phyloP scores from a whole-genome alignment of 2,113 vertebrate species.

The Pseudorhombus dupliciocellatus region DNA sequence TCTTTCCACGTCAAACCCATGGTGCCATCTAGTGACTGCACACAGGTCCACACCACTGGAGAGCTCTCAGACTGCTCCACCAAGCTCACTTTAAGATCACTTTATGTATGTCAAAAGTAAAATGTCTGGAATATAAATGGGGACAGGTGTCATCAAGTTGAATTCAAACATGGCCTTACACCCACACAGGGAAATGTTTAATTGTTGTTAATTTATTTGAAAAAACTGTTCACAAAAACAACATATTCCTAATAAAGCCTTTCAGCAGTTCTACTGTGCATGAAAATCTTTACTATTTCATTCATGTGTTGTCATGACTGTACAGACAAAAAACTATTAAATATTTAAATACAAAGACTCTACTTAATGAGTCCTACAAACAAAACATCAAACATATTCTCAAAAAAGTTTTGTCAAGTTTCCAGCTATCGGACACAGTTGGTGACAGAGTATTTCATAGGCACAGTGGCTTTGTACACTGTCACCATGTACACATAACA shows the following conservation, averaged over 20 bases:
- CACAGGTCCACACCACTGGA: background rate
- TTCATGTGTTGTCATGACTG: background rate
- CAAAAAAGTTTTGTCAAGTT: slow-evolving; percentile 18
- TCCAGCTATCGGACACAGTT: slow-evolving; percentile 4
- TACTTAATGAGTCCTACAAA: slow-evolving; percentile 36
- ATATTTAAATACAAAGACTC: slow-evolving; percentile 24
- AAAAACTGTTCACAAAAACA: too few relatives aligned
- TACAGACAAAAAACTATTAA: background rate
- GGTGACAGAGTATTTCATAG: slow-evolving; percentile 7
- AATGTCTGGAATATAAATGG: background rate
- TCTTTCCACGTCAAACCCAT: background rate
- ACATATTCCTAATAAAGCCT: background rate
- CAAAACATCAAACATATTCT: slow-evolving; percentile 12
- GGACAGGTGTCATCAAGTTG: background rate
- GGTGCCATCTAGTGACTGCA: background rate
- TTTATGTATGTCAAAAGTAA: background rate
- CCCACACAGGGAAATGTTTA: background rate
- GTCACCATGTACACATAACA: slow-evolving; percentile 1
- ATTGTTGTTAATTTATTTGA: background rate
- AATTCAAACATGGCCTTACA: background rate
- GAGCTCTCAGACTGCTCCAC: background rate
- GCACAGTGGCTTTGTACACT: slow-evolving; percentile 28
- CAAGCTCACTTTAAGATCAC: background rate
- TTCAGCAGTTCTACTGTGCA: background rate
- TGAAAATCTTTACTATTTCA: background rate